phyloP scores from a whole-genome alignment of 2,113 vertebrate species.

The Hirundichthys speculiger region DNA sequence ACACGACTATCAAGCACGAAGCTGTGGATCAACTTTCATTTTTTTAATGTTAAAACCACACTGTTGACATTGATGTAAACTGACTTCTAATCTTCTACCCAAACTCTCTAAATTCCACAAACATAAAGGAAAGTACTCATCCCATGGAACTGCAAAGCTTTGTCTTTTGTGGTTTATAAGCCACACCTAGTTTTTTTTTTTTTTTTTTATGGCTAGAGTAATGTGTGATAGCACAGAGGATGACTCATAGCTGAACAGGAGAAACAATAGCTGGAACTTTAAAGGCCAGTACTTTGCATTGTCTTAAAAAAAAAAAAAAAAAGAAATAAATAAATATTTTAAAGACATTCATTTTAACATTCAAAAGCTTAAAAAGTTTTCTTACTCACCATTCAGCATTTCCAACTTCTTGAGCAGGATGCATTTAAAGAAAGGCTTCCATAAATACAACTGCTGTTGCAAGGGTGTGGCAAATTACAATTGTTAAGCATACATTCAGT shows the following conservation, averaged over 20 bases:
- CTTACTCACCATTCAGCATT: not conserved
- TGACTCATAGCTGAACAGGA: slow-evolving; percentile 47
- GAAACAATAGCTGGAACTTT: slow-evolving; percentile 24
- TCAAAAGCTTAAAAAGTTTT: not conserved
- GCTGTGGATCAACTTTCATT: slow-evolving; percentile 16
- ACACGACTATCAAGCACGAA: slow-evolving; percentile 17
- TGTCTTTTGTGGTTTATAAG: slow-evolving; percentile 41
- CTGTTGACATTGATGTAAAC: not conserved
- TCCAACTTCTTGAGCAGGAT: not conserved
- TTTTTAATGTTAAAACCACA: slow-evolving; percentile 13
- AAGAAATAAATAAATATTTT: not conserved
- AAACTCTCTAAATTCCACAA: not conserved
- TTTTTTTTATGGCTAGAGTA: slow-evolving; percentile 50
- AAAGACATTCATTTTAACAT: not conserved
- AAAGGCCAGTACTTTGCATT: not conserved
- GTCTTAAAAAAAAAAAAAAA: no score
- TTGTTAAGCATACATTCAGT: slow-evolving; percentile 14
- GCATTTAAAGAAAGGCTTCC: not conserved
- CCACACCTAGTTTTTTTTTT: slow-evolving; percentile 66
- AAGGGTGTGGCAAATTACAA: slow-evolving; percentile 49
- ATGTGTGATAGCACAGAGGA: slow-evolving; percentile 27
- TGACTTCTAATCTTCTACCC: not conserved
- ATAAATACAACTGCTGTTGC: slow-evolving; percentile 4
- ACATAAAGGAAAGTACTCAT: slow-evolving; percentile 25
- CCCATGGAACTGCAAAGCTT: slow-evolving; percentile 28